Evolutionary conservation across 2,113 vertebrate genomes (phyloP).

Genomic region (Dromas ardeola): DNA sequence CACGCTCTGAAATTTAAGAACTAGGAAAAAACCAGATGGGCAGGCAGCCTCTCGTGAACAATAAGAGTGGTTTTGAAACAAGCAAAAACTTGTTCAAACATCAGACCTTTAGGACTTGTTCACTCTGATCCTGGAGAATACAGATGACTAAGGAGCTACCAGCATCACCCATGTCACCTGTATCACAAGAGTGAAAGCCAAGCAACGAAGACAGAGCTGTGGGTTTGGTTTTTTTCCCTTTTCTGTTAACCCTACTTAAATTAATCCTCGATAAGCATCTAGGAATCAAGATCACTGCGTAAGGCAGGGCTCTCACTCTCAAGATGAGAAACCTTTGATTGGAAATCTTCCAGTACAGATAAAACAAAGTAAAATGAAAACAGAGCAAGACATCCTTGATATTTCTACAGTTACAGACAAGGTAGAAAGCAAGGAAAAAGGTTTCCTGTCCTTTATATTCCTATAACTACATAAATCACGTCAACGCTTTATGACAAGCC

Average conservation of each 20-base stretch:
- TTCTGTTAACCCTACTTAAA: not conserved
- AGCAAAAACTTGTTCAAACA: not conserved
- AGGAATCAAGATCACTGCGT: not conserved
- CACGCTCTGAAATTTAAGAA: not conserved
- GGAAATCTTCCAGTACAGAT: not conserved
- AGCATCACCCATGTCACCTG: not conserved
- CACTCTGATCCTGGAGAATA: not conserved
- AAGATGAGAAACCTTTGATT: not conserved
- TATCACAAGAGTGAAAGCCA: not conserved
- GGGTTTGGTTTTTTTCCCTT: not conserved
- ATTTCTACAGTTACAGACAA: not conserved
- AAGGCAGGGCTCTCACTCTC: not conserved
- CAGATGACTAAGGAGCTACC: not conserved
- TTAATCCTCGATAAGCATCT: not conserved
- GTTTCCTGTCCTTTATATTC: not conserved
- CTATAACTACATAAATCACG: not conserved
- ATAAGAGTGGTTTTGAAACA: not conserved
- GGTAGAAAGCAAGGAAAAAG: not conserved
- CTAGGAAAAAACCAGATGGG: not conserved
- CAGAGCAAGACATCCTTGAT: not conserved
- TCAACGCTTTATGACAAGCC: not conserved
- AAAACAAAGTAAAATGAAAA: not conserved
- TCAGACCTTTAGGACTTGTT: not conserved
- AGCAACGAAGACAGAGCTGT: not conserved
- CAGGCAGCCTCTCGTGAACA: not conserved